Base-by-base conservation (phyloP, 2,888 invertebrate genomes). In the Oscheius sp. region DNA sequence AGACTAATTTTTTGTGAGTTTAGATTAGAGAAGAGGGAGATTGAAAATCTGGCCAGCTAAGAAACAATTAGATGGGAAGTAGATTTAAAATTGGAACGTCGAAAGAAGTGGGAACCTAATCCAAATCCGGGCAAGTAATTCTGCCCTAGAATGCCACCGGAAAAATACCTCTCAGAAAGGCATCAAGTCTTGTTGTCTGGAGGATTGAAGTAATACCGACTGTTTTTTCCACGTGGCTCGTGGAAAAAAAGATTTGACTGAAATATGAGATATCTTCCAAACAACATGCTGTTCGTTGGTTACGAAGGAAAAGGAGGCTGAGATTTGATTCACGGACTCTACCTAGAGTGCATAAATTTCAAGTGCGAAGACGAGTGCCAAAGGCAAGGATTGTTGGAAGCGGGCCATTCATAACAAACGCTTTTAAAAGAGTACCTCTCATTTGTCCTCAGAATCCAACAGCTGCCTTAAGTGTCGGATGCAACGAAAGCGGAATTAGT, bases 371-470 rank as follows among this genome's bases (percentile, higher is more conserved):
- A 37, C 37, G 23, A 25, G 33, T n/a, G n/a, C n/a, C n/a, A 57
- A 37, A 39, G 17, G 33, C 57, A 34, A 37, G 57, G 57, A 57
- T 57, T 57, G 34, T 34, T 23, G 8, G 23, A 15, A 25, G 39
- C 57, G 39, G 57, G 37, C 42, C 42, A 61, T 61, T 61, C 61
- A 61, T 61, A 61, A 61, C 27, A 25, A 29, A 39, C 45, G 17
- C 61, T 52, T 42, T 33, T 45, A 61, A 45, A 39, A 25, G 61
- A 61, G 61, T 45, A 45, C 31, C 61, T 61, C 61, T 61, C 61
- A 61, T 61, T 61, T 61, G 42, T 61, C 61, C 42, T 61, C 61
- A 23, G 42, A 61, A 61, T 61, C 61, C 61, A 61, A 29, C 61
- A n/a, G 33, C 33, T 45, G 8, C 45, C 29, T 34, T 34, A 34